Evolutionary conservation across 2,113 vertebrate genomes (phyloP), one percentile per base, ranked within the genome.

Genomic region (Sinosuthora webbiana): DNA sequence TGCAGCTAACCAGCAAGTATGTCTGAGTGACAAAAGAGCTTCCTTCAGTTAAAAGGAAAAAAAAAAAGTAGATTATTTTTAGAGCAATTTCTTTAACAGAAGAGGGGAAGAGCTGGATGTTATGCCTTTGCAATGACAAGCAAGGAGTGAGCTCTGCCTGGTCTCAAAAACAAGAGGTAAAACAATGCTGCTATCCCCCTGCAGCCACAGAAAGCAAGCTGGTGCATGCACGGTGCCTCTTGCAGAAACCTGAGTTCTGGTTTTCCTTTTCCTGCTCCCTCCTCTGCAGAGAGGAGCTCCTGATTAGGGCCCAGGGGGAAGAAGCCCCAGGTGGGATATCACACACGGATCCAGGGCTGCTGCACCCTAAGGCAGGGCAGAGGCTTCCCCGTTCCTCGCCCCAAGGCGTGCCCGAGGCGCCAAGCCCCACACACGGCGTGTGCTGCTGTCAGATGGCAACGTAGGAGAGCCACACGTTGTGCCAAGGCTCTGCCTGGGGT

Each of bases 381-480:
- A n/a, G 71, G 35, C 50, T 47, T 9, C 49, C 10, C 1, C 1
- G 12, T n/a, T 47, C 28, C 56, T 52, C 8, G 0, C 37, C 20
- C 45, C 28, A 13, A 78, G n/a, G 47, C 0, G 0, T 23, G 68
- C 73, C 71, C 1, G 0, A 81, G 69, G 27, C 6, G 74, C 89
- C 81, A 65, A 62, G 16, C 39, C 2, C 65, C 2, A 3, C 10
- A 3, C 37, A 7, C 79, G 65, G 81, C 16, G 19, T 2, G 1
- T 15, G 33, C 81, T 50, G 50, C 93, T 1, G 7, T 91, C 94
- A 96, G 95, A 86, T 94, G 87, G 93, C 39, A 63, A 94, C 2
- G 71, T n/a, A 93, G 90, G 95, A 95, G 92, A 96, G 31, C 30
- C 84, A 93, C 6, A 41, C 88, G 35, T 52, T 47, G 71, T 95